Evolutionary conservation across 1,140 invertebrate species (phyloP).

Genomic region (Drosophila ananassae): DNA sequence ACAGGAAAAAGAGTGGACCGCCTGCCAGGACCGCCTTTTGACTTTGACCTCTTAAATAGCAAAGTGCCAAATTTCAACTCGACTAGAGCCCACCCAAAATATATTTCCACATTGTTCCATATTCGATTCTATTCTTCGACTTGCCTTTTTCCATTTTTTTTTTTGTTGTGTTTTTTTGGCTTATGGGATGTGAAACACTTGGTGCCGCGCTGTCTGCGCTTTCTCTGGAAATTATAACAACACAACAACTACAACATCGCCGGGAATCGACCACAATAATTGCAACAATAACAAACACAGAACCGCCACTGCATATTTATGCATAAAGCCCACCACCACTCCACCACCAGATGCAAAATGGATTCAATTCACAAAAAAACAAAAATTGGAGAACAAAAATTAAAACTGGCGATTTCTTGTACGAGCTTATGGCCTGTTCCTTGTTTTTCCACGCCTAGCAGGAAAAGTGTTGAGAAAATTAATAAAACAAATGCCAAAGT

Average conservation of each 20-base stretch:
- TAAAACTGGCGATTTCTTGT: neutral
- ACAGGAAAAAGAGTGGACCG: constrained; percentile 9
- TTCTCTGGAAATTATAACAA: constrained; percentile 49
- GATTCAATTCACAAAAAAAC: constrained; percentile 27
- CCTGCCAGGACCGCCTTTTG: neutral
- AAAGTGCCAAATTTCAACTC: constrained; percentile 20
- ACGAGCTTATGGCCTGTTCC: constrained; percentile 30
- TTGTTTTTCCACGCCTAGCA: constrained; percentile 69
- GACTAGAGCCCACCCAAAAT: constrained; percentile 27
- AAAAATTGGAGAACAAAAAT: neutral
- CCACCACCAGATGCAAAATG: constrained; percentile 56
- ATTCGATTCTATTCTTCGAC: constrained; percentile 19
- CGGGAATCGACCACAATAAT: constrained; percentile 56
- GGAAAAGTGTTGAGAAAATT: constrained; percentile 75
- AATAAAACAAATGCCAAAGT: constrained; percentile 80
- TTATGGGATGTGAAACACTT: constrained; percentile 75
- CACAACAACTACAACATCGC: constrained; percentile 38
- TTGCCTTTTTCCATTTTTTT: constrained; percentile 10
- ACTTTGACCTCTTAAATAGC: constrained; percentile 7
- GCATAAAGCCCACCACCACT: constrained; percentile 34
- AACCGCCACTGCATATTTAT: constrained; percentile 57
- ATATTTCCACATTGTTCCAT: constrained; percentile 11
- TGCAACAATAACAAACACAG: constrained; percentile 59
- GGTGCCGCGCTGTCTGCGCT: constrained; percentile 79
- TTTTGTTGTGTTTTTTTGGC: constrained; percentile 35